Evolutionary conservation across 2,113 vertebrate genomes (phyloP), one percentile per base, ranked within the genome.

Genomic region (Rhynchomys soricoides): DNA sequence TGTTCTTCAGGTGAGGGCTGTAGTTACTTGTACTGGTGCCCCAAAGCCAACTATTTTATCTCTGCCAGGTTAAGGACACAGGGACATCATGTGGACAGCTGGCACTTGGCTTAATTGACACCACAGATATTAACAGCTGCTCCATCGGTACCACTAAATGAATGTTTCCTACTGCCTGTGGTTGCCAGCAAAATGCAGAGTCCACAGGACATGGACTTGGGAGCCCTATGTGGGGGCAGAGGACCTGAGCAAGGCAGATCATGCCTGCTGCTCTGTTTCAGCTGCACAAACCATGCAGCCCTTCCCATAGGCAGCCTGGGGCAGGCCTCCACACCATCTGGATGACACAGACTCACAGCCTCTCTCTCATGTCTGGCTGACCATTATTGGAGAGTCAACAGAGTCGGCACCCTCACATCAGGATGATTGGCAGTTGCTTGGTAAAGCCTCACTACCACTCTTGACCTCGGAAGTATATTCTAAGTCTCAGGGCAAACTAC

Each of bases 21-120:
- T 24, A 19, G 90, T 29, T 11, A 16, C 37, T 43, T n/a, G 12
- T 10, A 3, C 40, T 5, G 31, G 19, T 52, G 29, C 1, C 1
- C 15, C 13, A 37, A 22, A 19, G 11, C 34, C 12, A 0, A 16
- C 11, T 29, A 3, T 9, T 17, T 1, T 2, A 1, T 4, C 31
- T 34, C 68, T 55, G 15, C 55, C 45, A 1, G 0, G 3, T 77
- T 3, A 10, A 5, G 1, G 37, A 34, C 0, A 10, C n/a, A 13
- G 75, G 0, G 6, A 45, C 0, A 0, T 11, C 43, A 4, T 0
- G 3, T 15, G 0, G 1, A 19, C 15, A 62, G 68, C 40, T 0
- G 26, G 43, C 22, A 8, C 15, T 4, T 2, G 48, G 9, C 71
- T 73, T 34, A 17, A 12, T 21, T 37, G n/a, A 73, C 24, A 4